Conservation (phyloP, 2,888 invertebrate species). For the Hartigia nigra region DNA sequence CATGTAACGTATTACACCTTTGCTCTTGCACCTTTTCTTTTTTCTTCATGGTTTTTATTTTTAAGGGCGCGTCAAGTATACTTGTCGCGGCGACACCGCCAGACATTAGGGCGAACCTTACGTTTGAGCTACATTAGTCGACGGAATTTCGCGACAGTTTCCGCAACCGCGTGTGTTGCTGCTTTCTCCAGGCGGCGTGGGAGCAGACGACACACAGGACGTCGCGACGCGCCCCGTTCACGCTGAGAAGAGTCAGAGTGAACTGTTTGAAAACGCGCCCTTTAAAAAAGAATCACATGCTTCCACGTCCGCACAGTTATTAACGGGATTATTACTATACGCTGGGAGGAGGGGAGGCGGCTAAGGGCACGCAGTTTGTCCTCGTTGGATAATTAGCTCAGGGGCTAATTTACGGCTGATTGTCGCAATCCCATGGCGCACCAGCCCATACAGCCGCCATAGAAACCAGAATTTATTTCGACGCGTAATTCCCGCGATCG, state of each 20-base stretch:
- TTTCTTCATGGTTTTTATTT: slow-evolving; percentile 7
- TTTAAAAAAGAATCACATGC: not conserved
- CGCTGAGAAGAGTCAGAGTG: not conserved
- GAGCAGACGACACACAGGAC: not conserved
- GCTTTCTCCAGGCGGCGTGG: not conserved
- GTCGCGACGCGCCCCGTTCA: not conserved
- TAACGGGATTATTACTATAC: not conserved
- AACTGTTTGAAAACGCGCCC: not conserved
- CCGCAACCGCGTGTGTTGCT: not conserved
- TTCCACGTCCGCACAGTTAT: not conserved
- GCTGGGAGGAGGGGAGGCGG: not conserved
- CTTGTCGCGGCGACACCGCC: slow-evolving; percentile 15
- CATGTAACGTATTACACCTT: not conserved
- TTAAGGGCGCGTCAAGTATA: slow-evolving; percentile 2
- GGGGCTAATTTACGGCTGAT: slow-evolving; percentile 56
- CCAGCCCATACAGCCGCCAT: not conserved
- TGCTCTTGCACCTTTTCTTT: slow-evolving; percentile 10
- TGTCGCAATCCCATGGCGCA: slow-evolving; percentile 28
- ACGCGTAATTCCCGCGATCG: not conserved
- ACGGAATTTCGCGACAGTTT: slow-evolving; percentile 14
- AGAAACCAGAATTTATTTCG: not conserved
- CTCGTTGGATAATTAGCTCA: slow-evolving; percentile 52
- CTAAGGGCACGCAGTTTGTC: not conserved
- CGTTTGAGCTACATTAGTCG: slow-evolving; percentile 28
- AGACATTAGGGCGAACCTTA: slow-evolving; percentile 19